Conservation (phyloP, 2,888 invertebrate genomes). For the Syrista parreyssii region DNA sequence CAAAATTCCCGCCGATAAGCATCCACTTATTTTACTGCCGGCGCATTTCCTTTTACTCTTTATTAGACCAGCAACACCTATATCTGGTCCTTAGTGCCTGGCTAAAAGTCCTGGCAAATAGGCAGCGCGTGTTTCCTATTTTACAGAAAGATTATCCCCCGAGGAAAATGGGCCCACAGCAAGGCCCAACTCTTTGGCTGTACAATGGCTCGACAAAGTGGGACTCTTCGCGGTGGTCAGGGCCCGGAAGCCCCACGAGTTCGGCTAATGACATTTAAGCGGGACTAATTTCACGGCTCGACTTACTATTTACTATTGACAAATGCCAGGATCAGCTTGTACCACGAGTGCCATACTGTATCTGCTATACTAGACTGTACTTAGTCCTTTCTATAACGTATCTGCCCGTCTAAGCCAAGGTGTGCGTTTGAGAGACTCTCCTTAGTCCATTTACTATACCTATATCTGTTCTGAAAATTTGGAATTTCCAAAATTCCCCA, state of each 20-base stretch:
- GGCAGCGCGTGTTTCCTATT: slow-evolving; percentile 54
- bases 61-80: no score
- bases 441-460: no score
- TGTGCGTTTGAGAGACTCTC: no score
- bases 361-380: no score
- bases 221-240: slow-evolving; percentile 12
- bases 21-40: slow-evolving; percentile 27
- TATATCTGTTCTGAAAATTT: no score
- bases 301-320: slow-evolving; percentile 32
- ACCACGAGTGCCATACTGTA: slow-evolving; percentile 32
- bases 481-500: no score
- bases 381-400: no score
- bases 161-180: slow-evolving; percentile 24
- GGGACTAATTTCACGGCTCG: slow-evolving; percentile 51
- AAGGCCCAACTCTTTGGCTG: slow-evolving; percentile 25
- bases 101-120: slow-evolving; percentile 47
- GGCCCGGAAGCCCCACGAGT: slow-evolving; percentile 5
- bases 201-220: slow-evolving; percentile 29
- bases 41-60: background rate
- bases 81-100: slow-evolving; percentile 1
- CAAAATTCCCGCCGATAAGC: slow-evolving; percentile 29
- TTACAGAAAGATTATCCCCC: slow-evolving; percentile 45
- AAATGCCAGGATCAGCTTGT: slow-evolving; percentile 58
- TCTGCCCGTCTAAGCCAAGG: no score
- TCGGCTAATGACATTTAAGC: slow-evolving; percentile 57